Evolutionary conservation across 1,140 invertebrate genomes (phyloP).

Genomic region (Neodiprion pinetum): DNA sequence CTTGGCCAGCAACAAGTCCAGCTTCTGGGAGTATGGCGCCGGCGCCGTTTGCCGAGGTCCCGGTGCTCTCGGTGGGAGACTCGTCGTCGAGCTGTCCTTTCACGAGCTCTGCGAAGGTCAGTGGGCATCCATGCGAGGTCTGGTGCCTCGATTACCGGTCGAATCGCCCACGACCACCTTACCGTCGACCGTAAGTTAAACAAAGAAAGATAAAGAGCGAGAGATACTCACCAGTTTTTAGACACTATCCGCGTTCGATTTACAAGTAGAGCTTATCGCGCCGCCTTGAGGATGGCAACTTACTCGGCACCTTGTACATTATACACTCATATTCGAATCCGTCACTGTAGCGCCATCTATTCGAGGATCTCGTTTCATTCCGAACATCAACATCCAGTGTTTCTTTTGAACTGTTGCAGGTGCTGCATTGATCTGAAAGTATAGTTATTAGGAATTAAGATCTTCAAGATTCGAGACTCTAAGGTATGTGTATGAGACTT

Average conservation of each 20-base stretch:
- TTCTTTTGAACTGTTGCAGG: neutral
- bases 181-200: neutral
- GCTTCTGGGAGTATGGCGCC: slow-evolving; percentile 69
- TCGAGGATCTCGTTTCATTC: too few relatives aligned
- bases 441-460: neutral
- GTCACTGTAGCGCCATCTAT: too few relatives aligned
- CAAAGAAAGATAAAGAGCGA: neutral
- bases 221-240: neutral
- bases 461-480: neutral
- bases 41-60: slow-evolving; percentile 77
- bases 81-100: slow-evolving; percentile 75
- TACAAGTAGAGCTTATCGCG: too few relatives aligned
- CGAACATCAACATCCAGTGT: neutral
- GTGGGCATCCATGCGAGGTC: slow-evolving; percentile 83
- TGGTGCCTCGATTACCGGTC: slow-evolving; percentile 71
- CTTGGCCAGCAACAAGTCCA: slow-evolving; percentile 13
- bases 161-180: slow-evolving; percentile 28
- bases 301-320: too few relatives aligned
- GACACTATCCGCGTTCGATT: neutral
- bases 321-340: too few relatives aligned
- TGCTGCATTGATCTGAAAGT: neutral
- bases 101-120: slow-evolving; percentile 82
- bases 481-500: too few relatives aligned
- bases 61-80: slow-evolving; percentile 72
- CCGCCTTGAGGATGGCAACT: too few relatives aligned